These are phyloP conservation scores for Zapus hudsonius DNA, from an alignment of 2,113 vertebrate species.

Conservation along the genomic window DNA sequence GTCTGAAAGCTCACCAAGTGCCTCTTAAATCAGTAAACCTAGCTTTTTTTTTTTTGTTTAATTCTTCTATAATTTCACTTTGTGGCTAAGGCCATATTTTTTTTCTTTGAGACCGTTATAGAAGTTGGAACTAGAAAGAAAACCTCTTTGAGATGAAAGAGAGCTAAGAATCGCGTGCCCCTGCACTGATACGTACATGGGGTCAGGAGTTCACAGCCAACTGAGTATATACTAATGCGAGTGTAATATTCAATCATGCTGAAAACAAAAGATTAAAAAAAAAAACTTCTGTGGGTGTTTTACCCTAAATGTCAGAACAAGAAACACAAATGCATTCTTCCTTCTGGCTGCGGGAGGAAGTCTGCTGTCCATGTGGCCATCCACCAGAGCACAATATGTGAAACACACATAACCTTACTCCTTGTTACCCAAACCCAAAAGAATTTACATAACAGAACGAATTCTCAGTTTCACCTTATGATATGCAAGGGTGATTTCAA, in stretches of 20 bases:
- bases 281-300: conserved; percentile 16
- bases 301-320: conserved; percentile 33
- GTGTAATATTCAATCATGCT: not conserved
- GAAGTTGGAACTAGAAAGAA: not conserved
- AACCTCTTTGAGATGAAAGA: conserved; percentile 29
- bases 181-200: not conserved
- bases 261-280: not conserved
- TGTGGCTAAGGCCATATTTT: conserved; percentile 7
- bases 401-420: not conserved
- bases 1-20: conserved; percentile 71
- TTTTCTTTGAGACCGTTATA: conserved; percentile 42
- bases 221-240: conserved; percentile 15
- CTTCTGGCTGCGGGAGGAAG: conserved; percentile 2
- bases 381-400: not conserved
- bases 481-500: not conserved
- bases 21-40: conserved; percentile 68
- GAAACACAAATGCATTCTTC: conserved; percentile 14
- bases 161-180: not conserved
- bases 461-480: not conserved
- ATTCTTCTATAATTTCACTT: conserved; percentile 63
- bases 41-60: conserved; percentile 30
- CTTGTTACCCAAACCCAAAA: not conserved
- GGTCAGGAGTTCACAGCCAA: not conserved
- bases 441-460: not conserved
- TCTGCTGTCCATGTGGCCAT: not conserved